Percentiles rank a stretch among this genome's conserved stretches.
phyloP scores from a whole-genome alignment of 2,888 invertebrate species.

The Argyresthia albistria region DNA sequence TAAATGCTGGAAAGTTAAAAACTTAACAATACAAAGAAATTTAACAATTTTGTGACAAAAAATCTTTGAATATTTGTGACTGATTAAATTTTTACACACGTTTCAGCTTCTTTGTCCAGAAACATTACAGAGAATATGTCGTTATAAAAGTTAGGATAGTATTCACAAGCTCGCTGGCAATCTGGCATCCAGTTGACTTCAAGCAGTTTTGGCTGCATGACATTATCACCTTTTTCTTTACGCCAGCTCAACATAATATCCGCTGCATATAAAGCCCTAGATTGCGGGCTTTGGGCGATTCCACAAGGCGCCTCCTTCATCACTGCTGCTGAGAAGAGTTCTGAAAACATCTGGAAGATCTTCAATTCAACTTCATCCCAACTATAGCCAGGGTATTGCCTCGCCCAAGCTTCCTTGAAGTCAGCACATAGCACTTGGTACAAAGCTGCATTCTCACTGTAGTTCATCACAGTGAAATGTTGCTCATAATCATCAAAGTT shows the following conservation, averaged over 20 bases:
- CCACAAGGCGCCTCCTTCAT: constrained; percentile 81
- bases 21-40: background rate
- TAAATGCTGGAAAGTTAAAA: no score
- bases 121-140: constrained; percentile 88
- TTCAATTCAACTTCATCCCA: constrained; percentile 82
- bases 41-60: background rate
- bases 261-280: constrained; percentile 90
- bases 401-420: constrained; percentile 80
- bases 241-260: constrained; percentile 90
- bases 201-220: constrained; percentile 83
- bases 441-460: constrained; percentile 73
- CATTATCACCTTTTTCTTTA: constrained; percentile 32
- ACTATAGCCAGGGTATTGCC: constrained; percentile 77
- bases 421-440: constrained; percentile 85
- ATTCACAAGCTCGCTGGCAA: constrained; percentile 90
- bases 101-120: constrained; percentile 67
- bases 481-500: constrained; percentile 89
- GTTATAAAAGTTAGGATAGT: constrained; percentile 91
- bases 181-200: constrained; percentile 95
- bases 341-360: constrained; percentile 79
- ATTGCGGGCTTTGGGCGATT: constrained; percentile 83
- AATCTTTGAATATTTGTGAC: background rate
- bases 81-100: constrained; percentile 51
- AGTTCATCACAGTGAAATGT: constrained; percentile 97
- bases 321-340: constrained; percentile 82